Evolutionary conservation across 2,888 invertebrate species (phyloP), one percentile per base, ranked within the genome.

Genomic region (Argyresthia albistria): DNA sequence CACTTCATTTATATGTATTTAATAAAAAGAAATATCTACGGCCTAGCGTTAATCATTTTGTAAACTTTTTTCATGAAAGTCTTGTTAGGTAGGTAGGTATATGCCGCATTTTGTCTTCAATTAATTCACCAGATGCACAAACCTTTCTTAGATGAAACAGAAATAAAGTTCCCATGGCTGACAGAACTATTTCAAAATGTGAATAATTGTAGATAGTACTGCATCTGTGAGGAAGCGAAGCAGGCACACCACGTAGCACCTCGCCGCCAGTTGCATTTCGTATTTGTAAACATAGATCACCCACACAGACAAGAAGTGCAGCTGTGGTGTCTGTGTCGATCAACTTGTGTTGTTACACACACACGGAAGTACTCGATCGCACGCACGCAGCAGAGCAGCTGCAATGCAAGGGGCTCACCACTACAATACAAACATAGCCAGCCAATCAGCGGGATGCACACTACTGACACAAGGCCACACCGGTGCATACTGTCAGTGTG

Each of bases 121-220:
- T 25, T 25, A 25, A 4, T 2, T 25, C 2, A 25, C 25, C 6
- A 25, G 6, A 25, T 25, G 25, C 25, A 25, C 3, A 25, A 25
- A 25, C 25, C 25, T 25, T 25, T 25, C n/a, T 25, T 25, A 25
- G 6, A 25, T 25, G 25, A 6, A 25, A 4, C 25, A 25, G 25
- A 25, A 25, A 25, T 25, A 25, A 25, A 25, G 69, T 81, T 82
- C 81, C 80, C 80, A 82, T 80, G 81, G 73, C 73, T 42, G 42
- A 42, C 42, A 69, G 66, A 64, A 76, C 76, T 76, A 80, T 76
- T 80, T 80, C 73, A 76, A 80, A 76, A 76, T 73, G 73, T 70
- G 73, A 77, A 80, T n/a, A n/a, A n/a, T n/a, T n/a, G n/a, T 65
- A 42, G 42, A 12, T 42, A 42, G 42, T 6, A 11, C 6, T 42